Conservation (phyloP, 2,888 invertebrate genomes). For the Poecilobothrus nobilitatus region DNA sequence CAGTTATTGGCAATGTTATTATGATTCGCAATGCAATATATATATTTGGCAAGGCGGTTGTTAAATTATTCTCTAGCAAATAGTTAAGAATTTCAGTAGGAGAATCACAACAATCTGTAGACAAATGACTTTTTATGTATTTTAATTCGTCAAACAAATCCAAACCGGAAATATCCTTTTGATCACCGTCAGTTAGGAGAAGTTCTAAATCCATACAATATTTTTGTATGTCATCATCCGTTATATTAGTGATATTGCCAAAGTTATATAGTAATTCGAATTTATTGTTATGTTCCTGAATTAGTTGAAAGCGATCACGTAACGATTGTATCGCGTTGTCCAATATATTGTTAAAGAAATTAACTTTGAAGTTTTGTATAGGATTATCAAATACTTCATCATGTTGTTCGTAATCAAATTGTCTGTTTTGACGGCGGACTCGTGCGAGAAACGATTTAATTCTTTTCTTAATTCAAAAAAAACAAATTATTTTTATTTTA, state of each 20-base stretch:
- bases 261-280: no score
- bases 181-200: conserved; percentile 2
- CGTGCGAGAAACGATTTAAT: no score
- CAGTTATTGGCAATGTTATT: conserved; percentile 11
- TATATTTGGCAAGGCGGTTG: conserved; percentile 10
- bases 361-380: no score
- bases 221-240: conserved; percentile 2
- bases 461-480: no score
- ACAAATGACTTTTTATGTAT: conserved; percentile 1
- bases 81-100: conserved; percentile 9
- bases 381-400: no score
- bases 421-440: no score
- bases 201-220: conserved; percentile 1
- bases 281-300: no score
- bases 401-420: no score
- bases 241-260: no score
- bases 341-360: no score
- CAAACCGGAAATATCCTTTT: conserved; percentile 9
- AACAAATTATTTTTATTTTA: no score
- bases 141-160: conserved; percentile 11
- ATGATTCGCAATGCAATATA: conserved; percentile 10
- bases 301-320: conserved; percentile 11
- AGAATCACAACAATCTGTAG: conserved; percentile 8
- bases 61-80: conserved; percentile 8
- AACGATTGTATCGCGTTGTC: no score